These are phyloP conservation scores for Cyprinodon diabolis DNA, from an alignment of 2,797 vertebrate species.

Conservation along the genomic window DNA sequence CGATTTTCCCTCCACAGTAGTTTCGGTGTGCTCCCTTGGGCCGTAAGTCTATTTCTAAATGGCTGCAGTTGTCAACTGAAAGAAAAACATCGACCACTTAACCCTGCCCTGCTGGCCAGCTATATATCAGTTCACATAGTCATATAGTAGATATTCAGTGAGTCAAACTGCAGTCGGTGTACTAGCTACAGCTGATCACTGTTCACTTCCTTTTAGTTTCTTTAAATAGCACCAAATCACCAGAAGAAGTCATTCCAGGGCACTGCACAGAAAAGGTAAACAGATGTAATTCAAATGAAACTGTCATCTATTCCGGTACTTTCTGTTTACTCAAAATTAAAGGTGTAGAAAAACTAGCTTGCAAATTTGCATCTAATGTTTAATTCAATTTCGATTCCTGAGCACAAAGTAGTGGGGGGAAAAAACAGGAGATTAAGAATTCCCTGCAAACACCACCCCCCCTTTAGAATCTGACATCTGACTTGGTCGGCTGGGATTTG, in stretches of 20 bases:
- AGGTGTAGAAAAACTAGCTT: neutral
- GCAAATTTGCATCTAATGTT: neutral
- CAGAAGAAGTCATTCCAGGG: neutral
- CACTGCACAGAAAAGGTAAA: neutral
- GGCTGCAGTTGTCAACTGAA: conserved; percentile 49
- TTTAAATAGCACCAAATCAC: neutral
- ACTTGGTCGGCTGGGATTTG: neutral
- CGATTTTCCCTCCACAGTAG: conserved; percentile 40
- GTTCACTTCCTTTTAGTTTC: neutral
- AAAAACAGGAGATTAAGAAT: neutral
- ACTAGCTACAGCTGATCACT: neutral
- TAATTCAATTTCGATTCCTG: neutral
- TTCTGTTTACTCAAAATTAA: neutral
- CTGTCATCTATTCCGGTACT: neutral
- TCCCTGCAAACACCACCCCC: neutral
- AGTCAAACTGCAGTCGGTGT: neutral
- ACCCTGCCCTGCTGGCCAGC: conserved; percentile 32
- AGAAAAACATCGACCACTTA: conserved; percentile 64
- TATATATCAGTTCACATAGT: conserved; percentile 24
- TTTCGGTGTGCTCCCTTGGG: conserved; percentile 19
- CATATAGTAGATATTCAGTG: conserved; percentile 18
- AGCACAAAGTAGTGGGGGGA: neutral
- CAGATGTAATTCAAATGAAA: neutral
- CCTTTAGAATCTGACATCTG: neutral
- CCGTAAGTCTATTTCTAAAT: conserved; percentile 48